A percentile compares a stretch with the other conserved stretches of the same genome.
Evolutionary conservation across 2,113 vertebrate genomes (phyloP).

Genomic region (Plectropomus leopardus): DNA sequence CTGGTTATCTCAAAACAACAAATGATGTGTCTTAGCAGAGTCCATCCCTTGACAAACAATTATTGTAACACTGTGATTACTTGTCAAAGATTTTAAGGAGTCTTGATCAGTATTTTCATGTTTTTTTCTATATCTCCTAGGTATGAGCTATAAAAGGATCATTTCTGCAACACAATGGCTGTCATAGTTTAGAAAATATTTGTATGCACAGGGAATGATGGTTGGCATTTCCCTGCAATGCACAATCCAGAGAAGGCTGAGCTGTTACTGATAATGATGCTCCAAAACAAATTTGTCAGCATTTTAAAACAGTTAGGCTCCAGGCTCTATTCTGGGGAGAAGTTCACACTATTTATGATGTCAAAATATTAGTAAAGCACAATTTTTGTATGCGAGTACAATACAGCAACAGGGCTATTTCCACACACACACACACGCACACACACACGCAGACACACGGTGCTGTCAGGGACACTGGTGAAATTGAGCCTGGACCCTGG

Average conservation of each 20-base stretch:
- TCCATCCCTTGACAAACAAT: neutral
- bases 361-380: neutral
- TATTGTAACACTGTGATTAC: neutral
- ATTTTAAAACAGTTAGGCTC: neutral
- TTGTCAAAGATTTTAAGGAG: neutral
- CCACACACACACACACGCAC: neutral
- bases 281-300: conserved; percentile 7
- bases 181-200: neutral
- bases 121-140: neutral
- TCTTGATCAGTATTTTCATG: neutral
- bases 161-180: neutral
- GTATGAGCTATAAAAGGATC: neutral
- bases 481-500: conserved; percentile 41
- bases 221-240: conserved; percentile 2
- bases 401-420: neutral
- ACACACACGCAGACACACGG: neutral
- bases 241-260: neutral
- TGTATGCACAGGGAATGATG: neutral
- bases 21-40: neutral
- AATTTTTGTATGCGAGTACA: neutral
- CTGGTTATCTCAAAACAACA: neutral
- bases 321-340: neutral
- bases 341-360: neutral
- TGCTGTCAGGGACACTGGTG: conserved; percentile 41
- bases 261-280: conserved; percentile 1